phyloP scores from a whole-genome alignment of 1,140 invertebrate genomes.

The Diplogasteroides magnus region DNA sequence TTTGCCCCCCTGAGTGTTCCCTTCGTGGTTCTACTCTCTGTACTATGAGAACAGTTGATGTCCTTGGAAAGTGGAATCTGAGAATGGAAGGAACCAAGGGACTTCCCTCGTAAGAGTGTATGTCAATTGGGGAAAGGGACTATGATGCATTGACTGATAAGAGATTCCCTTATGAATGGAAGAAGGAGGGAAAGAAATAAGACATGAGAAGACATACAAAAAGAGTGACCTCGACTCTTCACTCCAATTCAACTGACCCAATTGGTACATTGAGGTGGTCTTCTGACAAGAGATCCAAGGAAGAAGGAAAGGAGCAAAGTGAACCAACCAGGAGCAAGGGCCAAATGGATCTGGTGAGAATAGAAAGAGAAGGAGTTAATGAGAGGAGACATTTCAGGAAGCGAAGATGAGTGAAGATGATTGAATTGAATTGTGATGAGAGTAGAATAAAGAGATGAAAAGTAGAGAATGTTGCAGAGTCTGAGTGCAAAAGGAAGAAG shows the following conservation, averaged over 20 bases:
- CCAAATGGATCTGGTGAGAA: slow-evolving; percentile 77
- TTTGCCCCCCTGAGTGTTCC: not conserved
- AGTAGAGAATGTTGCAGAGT: not conserved
- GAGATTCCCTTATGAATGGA: not conserved
- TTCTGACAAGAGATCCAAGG: slow-evolving; percentile 76
- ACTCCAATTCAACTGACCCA: slow-evolving; percentile 55
- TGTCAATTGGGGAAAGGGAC: too few relatives aligned
- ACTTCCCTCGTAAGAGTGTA: too few relatives aligned
- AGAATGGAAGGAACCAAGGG: too few relatives aligned
- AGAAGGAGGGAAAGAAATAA: not conserved
- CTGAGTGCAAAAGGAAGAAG: not conserved
- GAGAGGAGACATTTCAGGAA: not conserved
- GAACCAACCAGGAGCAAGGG: slow-evolving; percentile 81
- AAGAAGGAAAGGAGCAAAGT: slow-evolving; percentile 83
- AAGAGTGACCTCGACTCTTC: not conserved
- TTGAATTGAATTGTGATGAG: not conserved
- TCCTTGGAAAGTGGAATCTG: too few relatives aligned
- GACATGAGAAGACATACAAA: not conserved
- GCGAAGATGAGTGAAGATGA: not conserved
- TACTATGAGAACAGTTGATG: not conserved
- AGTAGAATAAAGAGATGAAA: not conserved
- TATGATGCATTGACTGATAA: too few relatives aligned
- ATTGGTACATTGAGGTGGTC: too few relatives aligned
- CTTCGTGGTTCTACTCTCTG: not conserved
- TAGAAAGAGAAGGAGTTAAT: not conserved